Evolutionary conservation across 2,888 invertebrate species (phyloP), one percentile per base, ranked within the genome.

Genomic region (Nematopogon swammerdamellus): DNA sequence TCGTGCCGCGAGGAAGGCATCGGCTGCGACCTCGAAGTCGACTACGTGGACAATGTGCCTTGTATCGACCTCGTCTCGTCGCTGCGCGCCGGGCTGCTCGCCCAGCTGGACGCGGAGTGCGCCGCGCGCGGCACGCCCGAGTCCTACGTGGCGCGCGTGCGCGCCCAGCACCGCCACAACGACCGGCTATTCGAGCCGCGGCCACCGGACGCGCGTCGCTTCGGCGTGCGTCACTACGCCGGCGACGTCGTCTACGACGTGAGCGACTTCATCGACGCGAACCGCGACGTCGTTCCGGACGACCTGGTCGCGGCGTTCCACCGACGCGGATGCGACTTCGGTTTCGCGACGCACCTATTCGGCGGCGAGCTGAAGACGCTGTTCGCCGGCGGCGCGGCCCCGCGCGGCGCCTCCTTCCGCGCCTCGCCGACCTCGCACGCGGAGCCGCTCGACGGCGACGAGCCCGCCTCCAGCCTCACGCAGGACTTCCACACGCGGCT

Each of bases 301-400:
- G 95, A 96, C 67, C 77, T 96, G 60, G 91, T 97, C 1, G 89
- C 92, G 1, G 93, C 95, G 2, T 97, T 97, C 72, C 92, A 95
- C 72, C 92, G 92, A 62, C 90, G 94, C 61, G 88, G 87, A 50
- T 97, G 96, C 72, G 95, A 92, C 67, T 97, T 97, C 71, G 96
- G 96, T n/a, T 97, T 97, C 70, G 96, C 94, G 1, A 94, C 95
- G 17, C 95, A 97, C 67, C 80, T 97, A n/a, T 97, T 97, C 67
- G 93, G 95, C 1, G 88, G 91, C 49, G 97, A 97, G 69, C 77
- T 97, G 53, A 95, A 95, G 77, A 89, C 87, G 3, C 90, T 91
- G 0, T 72, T 92, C 56, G 89, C 91, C 51, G 85, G 91, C 54
- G 87, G 91, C 68, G 47, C 59, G 59, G 89, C 86, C 49, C 92